These are phyloP conservation scores for Cottus gobio DNA, from an alignment of 2,113 vertebrate genomes.

Conservation along the genomic window DNA sequence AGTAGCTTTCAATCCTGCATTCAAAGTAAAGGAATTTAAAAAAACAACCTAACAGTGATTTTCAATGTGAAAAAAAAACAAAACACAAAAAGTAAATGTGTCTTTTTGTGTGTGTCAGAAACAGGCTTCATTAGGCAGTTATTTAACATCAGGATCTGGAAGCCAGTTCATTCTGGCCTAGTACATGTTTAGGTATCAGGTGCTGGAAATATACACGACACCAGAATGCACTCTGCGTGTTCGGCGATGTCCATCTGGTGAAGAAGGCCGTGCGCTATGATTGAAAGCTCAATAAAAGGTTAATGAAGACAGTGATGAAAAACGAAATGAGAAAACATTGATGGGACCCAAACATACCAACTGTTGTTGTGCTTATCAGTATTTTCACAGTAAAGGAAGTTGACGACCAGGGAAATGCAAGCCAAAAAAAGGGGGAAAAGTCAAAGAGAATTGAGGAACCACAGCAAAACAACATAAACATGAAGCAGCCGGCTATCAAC, in stretches of 20 bases:
- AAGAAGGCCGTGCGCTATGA: background rate
- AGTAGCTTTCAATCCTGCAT: background rate
- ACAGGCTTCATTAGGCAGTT: background rate
- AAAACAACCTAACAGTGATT: background rate
- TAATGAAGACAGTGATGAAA: background rate
- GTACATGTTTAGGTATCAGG: too few relatives aligned
- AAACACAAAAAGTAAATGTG: background rate
- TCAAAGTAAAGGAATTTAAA: background rate
- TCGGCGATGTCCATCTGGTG: background rate
- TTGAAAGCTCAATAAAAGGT: background rate
- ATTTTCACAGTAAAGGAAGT: background rate
- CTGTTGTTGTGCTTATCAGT: background rate
- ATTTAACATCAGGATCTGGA: background rate
- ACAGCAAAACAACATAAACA: conserved; percentile 2
- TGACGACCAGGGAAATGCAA: background rate
- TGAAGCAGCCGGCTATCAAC: background rate
- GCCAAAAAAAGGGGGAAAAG: background rate
- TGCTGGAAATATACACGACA: background rate
- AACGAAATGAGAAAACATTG: background rate
- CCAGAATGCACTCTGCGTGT: background rate
- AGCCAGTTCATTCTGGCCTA: background rate
- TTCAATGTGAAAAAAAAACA: background rate
- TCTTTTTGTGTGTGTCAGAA: too few relatives aligned
- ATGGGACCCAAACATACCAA: background rate
- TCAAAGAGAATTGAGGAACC: background rate